Evolutionary conservation across 2,888 invertebrate species (phyloP).

Genomic region (Trichogramma dendrolimi): DNA sequence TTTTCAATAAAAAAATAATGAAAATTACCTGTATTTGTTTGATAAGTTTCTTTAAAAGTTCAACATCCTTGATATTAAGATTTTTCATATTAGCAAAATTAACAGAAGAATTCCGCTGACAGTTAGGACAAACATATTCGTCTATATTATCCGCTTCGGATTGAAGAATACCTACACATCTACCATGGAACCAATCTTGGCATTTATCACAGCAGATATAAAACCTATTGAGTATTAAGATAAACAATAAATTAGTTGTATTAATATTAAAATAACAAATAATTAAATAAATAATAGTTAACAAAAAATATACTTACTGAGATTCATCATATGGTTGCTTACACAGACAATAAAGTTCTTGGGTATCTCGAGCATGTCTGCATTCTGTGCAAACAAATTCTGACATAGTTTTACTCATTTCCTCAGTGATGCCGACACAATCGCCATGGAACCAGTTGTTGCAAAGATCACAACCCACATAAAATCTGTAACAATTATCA

Average conservation of each 20-base stretch:
- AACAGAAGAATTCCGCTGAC: slow-evolving; percentile 83
- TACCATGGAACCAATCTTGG: slow-evolving; percentile 98
- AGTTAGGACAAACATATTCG: slow-evolving; percentile 94
- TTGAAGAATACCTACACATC: slow-evolving; percentile 91
- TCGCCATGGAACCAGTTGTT: slow-evolving; percentile 98
- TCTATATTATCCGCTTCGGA: slow-evolving; percentile 93
- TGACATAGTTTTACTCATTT: slow-evolving; percentile 82
- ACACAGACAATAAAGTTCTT: slow-evolving; percentile 94
- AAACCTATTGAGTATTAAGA: slow-evolving; percentile 63
- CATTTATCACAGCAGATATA: slow-evolving; percentile 99
- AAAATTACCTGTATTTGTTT: slow-evolving; percentile 76
- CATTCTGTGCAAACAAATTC: slow-evolving; percentile 88
- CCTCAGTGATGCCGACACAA: slow-evolving; percentile 91
- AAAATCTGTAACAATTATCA: slow-evolving; percentile 65
- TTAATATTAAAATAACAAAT: slow-evolving; percentile 10
- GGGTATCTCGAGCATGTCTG: slow-evolving; percentile 77
- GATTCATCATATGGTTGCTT: slow-evolving; percentile 95
- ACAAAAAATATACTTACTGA: slow-evolving; percentile 64
- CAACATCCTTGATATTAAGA: slow-evolving; percentile 73
- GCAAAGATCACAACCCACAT: slow-evolving; percentile 95
- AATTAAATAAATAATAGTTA: slow-evolving; percentile 4
- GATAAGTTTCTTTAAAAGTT: slow-evolving; percentile 77
- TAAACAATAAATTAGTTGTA: slow-evolving; percentile 5
- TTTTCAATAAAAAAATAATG: not conserved
- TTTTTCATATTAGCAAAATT: slow-evolving; percentile 88